phyloP scores from a whole-genome alignment of 2,797 vertebrate genomes.

The Alauda arvensis region DNA sequence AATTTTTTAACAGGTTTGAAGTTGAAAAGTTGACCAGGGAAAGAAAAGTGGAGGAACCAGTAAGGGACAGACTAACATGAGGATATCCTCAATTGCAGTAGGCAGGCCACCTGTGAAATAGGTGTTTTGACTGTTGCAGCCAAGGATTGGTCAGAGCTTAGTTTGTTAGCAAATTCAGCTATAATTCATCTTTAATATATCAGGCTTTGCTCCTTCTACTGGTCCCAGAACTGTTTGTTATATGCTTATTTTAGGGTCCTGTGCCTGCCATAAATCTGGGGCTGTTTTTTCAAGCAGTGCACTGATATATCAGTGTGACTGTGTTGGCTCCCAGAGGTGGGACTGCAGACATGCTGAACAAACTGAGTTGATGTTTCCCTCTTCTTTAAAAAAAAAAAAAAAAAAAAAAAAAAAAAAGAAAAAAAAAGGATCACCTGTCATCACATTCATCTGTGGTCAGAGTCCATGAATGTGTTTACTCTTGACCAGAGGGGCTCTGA shows the following conservation, averaged over 20 bases:
- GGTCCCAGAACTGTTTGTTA: background rate
- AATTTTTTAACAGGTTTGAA: background rate
- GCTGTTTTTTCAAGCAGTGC: constrained; percentile 6
- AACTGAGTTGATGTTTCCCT: background rate
- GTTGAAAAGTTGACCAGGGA: background rate
- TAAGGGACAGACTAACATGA: background rate
- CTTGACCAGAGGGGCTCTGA: background rate
- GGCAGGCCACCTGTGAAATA: background rate
- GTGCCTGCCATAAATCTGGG: constrained; percentile 23
- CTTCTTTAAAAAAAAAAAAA: background rate
- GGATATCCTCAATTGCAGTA: background rate
- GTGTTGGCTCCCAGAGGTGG: background rate
- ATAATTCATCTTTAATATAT: constrained; percentile 25
- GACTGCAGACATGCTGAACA: background rate
- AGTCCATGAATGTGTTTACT: background rate
- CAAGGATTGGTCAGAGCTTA: background rate
- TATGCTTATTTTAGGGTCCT: constrained; percentile 29
- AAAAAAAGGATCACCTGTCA: background rate
- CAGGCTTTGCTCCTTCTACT: background rate
- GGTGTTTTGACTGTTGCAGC: background rate
- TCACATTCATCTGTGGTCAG: background rate
- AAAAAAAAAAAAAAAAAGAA: background rate
- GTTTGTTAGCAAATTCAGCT: constrained; percentile 14
- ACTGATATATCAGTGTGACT: constrained; percentile 7
- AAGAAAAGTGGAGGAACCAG: background rate